Percentiles rank a stretch among this genome's conserved stretches.
Conservation (phyloP, 2,888 invertebrate species). For the Autographa gamma region DNA sequence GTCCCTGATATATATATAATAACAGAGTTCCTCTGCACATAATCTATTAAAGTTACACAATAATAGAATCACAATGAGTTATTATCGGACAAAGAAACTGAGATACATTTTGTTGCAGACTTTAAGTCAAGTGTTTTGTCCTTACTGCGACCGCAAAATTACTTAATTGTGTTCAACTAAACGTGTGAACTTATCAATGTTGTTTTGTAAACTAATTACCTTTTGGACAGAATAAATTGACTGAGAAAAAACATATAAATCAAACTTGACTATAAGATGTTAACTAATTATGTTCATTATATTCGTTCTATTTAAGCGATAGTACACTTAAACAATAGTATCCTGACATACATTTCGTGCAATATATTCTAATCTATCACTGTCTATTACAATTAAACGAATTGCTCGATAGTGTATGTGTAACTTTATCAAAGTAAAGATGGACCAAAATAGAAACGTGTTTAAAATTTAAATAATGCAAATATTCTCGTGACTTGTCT, state of each 20-base stretch:
- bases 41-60: slow-evolving; percentile 24
- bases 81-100: slow-evolving; percentile 28
- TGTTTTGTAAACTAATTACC: slow-evolving; percentile 51
- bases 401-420: neutral
- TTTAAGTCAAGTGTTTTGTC: slow-evolving; percentile 35
- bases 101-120: slow-evolving; percentile 11
- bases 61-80: slow-evolving; percentile 21
- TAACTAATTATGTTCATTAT: slow-evolving; percentile 21
- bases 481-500: slow-evolving; percentile 19
- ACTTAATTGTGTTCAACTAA: slow-evolving; percentile 51
- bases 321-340: neutral
- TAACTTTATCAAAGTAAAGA: neutral
- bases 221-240: slow-evolving; percentile 26
- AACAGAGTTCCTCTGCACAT: slow-evolving; percentile 26
- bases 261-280: slow-evolving; percentile 29
- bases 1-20: slow-evolving; percentile 21
- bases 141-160: slow-evolving; percentile 46
- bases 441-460: neutral
- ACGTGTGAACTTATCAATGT: slow-evolving; percentile 41
- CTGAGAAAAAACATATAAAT: slow-evolving; percentile 40
- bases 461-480: slow-evolving; percentile 9
- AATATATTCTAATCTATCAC: neutral
- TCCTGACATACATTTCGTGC: too few relatives aligned
- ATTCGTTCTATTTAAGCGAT: neutral
- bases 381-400: neutral